These are phyloP conservation scores for Melolontha melolontha DNA, from an alignment of 2,888 invertebrate species.

Conservation along the genomic window DNA sequence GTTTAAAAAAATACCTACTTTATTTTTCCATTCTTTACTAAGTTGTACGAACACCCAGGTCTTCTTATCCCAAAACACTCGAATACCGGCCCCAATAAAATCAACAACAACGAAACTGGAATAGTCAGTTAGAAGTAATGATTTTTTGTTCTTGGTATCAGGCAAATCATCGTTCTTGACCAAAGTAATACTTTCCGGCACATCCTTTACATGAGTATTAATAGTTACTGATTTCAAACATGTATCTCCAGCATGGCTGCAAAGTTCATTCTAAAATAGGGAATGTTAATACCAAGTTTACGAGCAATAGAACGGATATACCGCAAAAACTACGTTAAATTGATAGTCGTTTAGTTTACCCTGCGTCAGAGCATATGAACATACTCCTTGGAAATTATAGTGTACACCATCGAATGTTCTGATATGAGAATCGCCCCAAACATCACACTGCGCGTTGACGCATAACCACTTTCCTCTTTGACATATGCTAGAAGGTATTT, in stretches of 20 bases:
- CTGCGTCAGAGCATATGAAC: conserved; percentile 11
- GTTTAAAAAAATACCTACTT: background rate
- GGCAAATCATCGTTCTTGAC: background rate
- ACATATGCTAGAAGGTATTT: background rate
- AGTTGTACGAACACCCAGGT: conserved; percentile 18
- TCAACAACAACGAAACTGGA: background rate
- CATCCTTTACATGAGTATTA: background rate
- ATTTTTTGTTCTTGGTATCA: background rate
- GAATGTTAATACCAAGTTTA: too few relatives aligned
- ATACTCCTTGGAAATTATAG: conserved; percentile 24
- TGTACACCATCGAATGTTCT: conserved; percentile 78
- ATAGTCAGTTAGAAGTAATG: conserved; percentile 2
- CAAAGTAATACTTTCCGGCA: conserved; percentile 2
- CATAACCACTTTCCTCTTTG: conserved; percentile 7
- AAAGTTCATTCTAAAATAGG: conserved; percentile 7
- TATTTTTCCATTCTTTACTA: background rate
- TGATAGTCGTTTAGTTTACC: background rate
- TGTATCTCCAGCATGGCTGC: conserved; percentile 15
- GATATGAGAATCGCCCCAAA: conserved; percentile 89
- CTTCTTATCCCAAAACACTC: conserved; percentile 19
- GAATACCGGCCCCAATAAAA: background rate
- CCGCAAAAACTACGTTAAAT: conserved; percentile 6
- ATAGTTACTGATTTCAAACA: conserved; percentile 13
- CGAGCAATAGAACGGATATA: background rate
- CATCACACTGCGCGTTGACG: conserved; percentile 68